Conservation (phyloP, 2,113 vertebrate genomes). For the Cyanoramphus novaezelandiae region DNA sequence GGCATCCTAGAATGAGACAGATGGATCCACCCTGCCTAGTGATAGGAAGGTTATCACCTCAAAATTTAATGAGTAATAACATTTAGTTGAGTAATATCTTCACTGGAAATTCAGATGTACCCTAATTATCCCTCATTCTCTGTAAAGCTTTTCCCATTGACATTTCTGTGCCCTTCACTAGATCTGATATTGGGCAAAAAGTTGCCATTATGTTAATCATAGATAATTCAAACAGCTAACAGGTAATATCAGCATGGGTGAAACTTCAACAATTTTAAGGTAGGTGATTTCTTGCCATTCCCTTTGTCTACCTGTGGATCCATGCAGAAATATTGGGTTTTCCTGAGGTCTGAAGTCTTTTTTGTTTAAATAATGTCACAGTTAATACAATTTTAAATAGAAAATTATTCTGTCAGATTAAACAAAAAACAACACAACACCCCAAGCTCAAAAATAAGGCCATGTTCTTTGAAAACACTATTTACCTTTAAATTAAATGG, state of each 20-base stretch:
- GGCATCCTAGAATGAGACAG: background rate
- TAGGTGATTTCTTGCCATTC: background rate
- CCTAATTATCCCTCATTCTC: background rate
- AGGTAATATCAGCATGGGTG: background rate
- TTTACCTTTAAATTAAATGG: background rate
- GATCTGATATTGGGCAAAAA: background rate
- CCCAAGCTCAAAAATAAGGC: background rate
- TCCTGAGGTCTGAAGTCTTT: background rate
- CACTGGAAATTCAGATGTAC: background rate
- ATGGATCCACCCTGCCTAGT: background rate
- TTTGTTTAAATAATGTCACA: background rate
- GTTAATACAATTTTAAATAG: background rate
- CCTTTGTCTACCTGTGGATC: background rate
- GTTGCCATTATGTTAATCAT: background rate
- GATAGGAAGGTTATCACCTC: background rate
- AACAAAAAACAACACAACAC: background rate
- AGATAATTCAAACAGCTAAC: background rate
- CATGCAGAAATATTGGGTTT: background rate
- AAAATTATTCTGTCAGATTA: background rate
- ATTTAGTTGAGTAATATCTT: background rate
- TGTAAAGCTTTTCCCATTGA: background rate
- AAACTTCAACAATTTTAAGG: background rate
- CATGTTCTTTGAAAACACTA: background rate
- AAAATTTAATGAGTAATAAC: background rate
- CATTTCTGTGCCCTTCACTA: background rate